phyloP scores from a whole-genome alignment of 1,140 invertebrate genomes.

The Drosophila littoralis region DNA sequence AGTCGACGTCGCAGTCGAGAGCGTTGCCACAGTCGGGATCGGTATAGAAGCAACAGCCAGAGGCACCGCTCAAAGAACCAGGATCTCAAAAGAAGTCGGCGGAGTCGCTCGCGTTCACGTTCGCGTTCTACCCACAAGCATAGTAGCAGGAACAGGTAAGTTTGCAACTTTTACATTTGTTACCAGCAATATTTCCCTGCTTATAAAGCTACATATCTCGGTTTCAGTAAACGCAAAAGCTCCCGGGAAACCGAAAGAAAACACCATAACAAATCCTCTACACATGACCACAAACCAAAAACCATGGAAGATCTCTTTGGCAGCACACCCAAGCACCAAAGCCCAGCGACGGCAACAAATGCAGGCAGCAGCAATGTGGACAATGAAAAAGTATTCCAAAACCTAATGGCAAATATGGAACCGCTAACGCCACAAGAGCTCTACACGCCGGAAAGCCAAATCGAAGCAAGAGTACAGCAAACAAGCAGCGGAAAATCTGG shows the following conservation, averaged over 20 bases:
- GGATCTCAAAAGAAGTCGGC: neutral
- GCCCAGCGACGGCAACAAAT: neutral
- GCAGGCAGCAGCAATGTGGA: neutral
- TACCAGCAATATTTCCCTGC: neutral
- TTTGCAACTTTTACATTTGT: neutral
- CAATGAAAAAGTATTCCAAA: neutral
- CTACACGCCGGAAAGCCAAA: neutral
- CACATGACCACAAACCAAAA: neutral
- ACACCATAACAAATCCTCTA: neutral
- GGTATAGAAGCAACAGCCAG: neutral
- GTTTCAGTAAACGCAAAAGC: slow-evolving; percentile 14
- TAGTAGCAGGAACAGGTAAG: slow-evolving; percentile 36
- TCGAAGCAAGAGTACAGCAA: neutral
- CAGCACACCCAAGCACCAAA: slow-evolving; percentile 8
- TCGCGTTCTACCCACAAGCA: slow-evolving; percentile 14
- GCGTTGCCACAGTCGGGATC: neutral
- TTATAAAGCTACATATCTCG: slow-evolving; percentile 8
- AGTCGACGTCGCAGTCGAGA: slow-evolving; percentile 30
- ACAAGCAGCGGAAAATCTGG: neutral
- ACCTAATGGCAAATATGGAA: neutral
- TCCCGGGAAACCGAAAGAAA: neutral
- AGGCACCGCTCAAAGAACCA: neutral
- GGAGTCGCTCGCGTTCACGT: slow-evolving; percentile 37
- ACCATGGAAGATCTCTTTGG: slow-evolving; percentile 3
- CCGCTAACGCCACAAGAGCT: neutral